Percentiles rank a stretch among this genome's conserved stretches.
Evolutionary conservation across 35 echinoderm and acorn worm species (phyloP).

Genomic region (Apostichopus californicus): DNA sequence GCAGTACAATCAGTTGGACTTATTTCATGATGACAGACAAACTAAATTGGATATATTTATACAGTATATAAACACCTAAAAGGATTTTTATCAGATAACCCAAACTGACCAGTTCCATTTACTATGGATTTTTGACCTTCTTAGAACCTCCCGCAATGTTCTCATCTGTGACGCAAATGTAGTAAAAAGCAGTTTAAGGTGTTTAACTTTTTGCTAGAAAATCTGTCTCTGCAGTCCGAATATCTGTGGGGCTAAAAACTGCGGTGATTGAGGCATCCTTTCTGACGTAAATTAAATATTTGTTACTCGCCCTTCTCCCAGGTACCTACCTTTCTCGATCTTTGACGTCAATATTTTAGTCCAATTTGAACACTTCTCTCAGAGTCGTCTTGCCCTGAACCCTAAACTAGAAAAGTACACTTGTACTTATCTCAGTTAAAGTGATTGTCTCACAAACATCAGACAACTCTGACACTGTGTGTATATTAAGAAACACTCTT

Average conservation of each 20-base stretch:
- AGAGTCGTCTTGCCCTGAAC: too few relatives aligned
- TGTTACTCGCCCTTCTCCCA: not conserved
- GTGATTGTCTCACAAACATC: too few relatives aligned
- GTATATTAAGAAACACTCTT: too few relatives aligned
- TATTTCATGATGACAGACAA: too few relatives aligned
- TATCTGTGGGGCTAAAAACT: not conserved
- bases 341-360: not conserved
- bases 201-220: not conserved
- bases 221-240: not conserved
- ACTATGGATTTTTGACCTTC: not conserved
- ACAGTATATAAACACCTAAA: not conserved
- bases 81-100: not conserved
- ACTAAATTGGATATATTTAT: too few relatives aligned
- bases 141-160: not conserved
- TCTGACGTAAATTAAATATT: not conserved
- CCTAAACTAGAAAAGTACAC: too few relatives aligned
- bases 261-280: not conserved
- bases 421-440: too few relatives aligned
- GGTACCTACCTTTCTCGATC: not conserved
- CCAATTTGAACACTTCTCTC: not conserved
- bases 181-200: not conserved
- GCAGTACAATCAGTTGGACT: too few relatives aligned
- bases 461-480: too few relatives aligned
- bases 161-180: not conserved
- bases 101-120: not conserved